Conservation (phyloP, 53 echinoderm and acorn worm species). For the Echinometra lucunter region DNA sequence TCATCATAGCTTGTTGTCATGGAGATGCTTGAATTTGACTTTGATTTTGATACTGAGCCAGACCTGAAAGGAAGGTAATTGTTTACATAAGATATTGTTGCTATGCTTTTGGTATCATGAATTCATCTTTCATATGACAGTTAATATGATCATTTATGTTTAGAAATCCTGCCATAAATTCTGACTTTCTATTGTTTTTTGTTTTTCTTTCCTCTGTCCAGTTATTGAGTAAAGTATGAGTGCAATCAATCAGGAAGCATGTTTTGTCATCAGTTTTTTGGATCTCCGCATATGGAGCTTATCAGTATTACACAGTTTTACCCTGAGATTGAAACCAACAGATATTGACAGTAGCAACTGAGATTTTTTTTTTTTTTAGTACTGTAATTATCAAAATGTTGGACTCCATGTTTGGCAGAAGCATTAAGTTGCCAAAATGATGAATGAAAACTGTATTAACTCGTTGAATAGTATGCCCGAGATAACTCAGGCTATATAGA, state of each 20-base stretch:
- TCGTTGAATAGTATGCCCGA: too few relatives aligned
- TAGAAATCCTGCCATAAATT: too few relatives aligned
- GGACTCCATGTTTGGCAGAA: neutral
- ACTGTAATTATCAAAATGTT: neutral
- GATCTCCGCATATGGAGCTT: neutral
- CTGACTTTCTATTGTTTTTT: too few relatives aligned
- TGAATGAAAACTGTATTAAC: too few relatives aligned
- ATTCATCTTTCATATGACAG: neutral
- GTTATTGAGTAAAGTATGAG: too few relatives aligned
- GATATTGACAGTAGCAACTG: neutral
- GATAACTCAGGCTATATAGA: too few relatives aligned
- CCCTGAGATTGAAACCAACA: neutral
- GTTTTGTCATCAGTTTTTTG: neutral
- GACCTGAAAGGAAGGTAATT: slow-evolving; percentile 51
- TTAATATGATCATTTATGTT: neutral
- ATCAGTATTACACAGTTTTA: neutral
- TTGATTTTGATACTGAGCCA: slow-evolving; percentile 49
- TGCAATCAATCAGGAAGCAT: neutral
- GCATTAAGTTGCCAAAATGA: neutral
- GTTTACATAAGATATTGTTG: neutral
- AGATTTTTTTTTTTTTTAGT: neutral
- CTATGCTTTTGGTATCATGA: neutral
- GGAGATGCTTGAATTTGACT: slow-evolving; percentile 66
- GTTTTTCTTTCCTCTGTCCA: too few relatives aligned
- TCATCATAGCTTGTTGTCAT: neutral